Evolutionary conservation across 2,113 vertebrate genomes (phyloP).

Genomic region (Lasiurus cinereus): DNA sequence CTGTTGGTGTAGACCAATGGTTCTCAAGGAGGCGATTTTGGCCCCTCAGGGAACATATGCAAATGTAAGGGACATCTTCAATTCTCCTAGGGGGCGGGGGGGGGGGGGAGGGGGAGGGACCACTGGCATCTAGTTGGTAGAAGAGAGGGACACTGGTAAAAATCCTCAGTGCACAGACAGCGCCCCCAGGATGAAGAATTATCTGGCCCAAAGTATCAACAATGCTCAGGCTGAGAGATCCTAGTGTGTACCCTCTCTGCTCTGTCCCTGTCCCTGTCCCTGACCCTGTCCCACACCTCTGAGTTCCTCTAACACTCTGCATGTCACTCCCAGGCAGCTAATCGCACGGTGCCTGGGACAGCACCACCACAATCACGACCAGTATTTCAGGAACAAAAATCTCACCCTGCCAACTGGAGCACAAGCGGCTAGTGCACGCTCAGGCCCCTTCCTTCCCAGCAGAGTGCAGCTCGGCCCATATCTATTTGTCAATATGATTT

Average conservation of each 20-base stretch:
- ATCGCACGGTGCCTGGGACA: not conserved
- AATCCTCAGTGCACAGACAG: fast-evolving
- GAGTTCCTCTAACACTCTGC: fast-evolving
- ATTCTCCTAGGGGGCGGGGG: too few species aligned
- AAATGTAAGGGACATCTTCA: not conserved
- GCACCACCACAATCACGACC: not conserved
- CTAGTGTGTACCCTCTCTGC: fast-evolving
- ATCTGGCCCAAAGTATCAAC: fast-evolving
- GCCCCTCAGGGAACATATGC: fast-evolving
- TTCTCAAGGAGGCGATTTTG: not conserved
- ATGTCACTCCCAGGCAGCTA: not conserved
- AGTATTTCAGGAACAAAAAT: not conserved
- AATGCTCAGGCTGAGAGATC: too few species aligned
- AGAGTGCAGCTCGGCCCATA: not conserved
- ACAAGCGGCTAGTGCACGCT: not conserved
- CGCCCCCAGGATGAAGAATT: fast-evolving
- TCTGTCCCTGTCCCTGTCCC: not conserved
- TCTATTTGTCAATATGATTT: not conserved
- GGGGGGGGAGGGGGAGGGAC: not conserved
- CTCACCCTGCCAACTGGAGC: not conserved
- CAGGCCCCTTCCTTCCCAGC: not conserved
- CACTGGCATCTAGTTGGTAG: not conserved
- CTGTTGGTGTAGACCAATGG: fast-evolving
- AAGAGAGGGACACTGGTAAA: not conserved
- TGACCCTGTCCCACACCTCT: not conserved